Evolutionary conservation across 2,797 vertebrate species (phyloP), one percentile per base, ranked within the genome.

Genomic region (Spheniscus humboldti): DNA sequence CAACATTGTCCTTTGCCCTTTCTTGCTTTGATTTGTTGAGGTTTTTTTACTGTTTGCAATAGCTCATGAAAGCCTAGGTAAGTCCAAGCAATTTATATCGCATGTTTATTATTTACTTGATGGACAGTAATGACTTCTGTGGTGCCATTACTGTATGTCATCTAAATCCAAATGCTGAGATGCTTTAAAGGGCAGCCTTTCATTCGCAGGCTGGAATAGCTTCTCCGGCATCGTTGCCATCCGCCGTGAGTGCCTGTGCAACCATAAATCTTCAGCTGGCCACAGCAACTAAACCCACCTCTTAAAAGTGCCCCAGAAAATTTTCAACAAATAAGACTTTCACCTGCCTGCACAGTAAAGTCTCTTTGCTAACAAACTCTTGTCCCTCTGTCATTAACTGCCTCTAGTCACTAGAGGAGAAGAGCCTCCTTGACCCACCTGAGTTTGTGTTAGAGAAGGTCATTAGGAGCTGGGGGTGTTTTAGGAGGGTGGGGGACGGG

Each of bases 101-200:
- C 11, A 1, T 83, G 92, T 69, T 86, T 92, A 75, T 93, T 94
- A 72, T 96, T 96, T 92, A 79, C 83, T 31, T 87, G 95, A 94
- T 56, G 83, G 95, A 95, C 95, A 94, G 92, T 90, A 91, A 95
- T 91, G 93, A 77, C 27, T 96, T 80, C 92, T 79, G 88, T 11
- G 37, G 86, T 88, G 91, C 94, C 74, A 67, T 79, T 90, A 43
- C 93, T 67, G 2, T 84, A 39, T 77, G 72, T 93, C 97, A 95
- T 73, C 86, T 63, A 68, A 93, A 96, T 71, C 92, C 88, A 85
- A 68, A 43, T 0, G 47, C 86, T 67, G 94, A 82, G 94, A 47
- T 30, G 90, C 69, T 95, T 41, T 33, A 93, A 96, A 97, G 94
- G 83, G 86, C 86, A 90, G 71, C 84, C 71, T 69, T 59, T 85